Evolutionary conservation across 2,797 vertebrate genomes (phyloP).

Genomic region (Enteromius fasciolatus): DNA sequence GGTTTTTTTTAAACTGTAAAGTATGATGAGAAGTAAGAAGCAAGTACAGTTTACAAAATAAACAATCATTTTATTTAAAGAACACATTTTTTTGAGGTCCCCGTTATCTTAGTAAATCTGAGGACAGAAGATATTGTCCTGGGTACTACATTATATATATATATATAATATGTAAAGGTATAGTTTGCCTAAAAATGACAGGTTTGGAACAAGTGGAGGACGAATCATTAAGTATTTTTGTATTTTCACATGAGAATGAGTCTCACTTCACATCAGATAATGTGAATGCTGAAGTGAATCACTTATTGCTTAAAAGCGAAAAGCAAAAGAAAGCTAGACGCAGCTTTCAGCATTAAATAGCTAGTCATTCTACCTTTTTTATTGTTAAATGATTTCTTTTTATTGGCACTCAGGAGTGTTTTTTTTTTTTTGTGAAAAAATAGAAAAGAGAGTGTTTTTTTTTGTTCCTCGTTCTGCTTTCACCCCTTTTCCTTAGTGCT

Average conservation of each 20-base stretch:
- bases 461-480: background rate
- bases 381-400: slow-evolving; percentile 19
- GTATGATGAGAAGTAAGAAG: too few species aligned
- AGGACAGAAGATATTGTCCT: too few species aligned
- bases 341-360: slow-evolving; percentile 8
- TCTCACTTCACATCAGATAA: background rate
- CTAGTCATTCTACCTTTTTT: slow-evolving; percentile 13
- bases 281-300: slow-evolving; percentile 7
- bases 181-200: background rate
- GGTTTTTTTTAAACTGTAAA: too few species aligned
- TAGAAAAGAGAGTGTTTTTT: slow-evolving; percentile 5
- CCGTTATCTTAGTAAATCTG: too few species aligned
- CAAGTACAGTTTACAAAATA: too few species aligned
- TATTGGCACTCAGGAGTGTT: background rate
- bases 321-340: background rate
- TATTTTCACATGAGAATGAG: background rate
- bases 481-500: slow-evolving; percentile 25
- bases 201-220: background rate
- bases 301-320: background rate
- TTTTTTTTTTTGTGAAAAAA: slow-evolving; percentile 11
- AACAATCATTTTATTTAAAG: too few species aligned
- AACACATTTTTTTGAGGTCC: too few species aligned
- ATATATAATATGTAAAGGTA: background rate
- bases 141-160: too few species aligned
- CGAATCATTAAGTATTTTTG: background rate